phyloP scores from a whole-genome alignment of 1,140 invertebrate genomes.

The Ceratina calcarata region DNA sequence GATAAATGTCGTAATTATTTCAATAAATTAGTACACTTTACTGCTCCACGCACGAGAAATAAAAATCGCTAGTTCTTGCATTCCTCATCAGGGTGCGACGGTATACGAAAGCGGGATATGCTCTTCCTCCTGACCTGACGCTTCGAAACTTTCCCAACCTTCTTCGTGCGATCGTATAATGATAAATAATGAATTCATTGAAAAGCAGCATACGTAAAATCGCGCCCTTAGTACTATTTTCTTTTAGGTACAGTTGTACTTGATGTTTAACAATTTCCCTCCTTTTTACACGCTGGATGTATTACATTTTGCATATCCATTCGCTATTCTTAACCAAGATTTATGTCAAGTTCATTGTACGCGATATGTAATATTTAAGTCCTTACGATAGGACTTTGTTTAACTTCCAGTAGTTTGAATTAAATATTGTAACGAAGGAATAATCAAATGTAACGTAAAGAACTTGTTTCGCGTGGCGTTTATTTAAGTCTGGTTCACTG shows the following conservation, averaged over 20 bases:
- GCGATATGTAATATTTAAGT: neutral
- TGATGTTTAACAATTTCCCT: neutral
- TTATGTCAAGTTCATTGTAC: conserved; percentile 33
- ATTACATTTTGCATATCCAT: neutral
- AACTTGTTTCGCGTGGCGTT: no score
- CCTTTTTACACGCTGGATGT: conserved; percentile 64
- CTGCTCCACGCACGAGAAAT: conserved; percentile 75
- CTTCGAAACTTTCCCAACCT: conserved; percentile 40
- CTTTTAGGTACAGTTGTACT: neutral
- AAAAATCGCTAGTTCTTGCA: conserved; percentile 75
- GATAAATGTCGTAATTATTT: conserved; percentile 74
- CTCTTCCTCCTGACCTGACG: conserved; percentile 45
- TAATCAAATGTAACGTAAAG: neutral
- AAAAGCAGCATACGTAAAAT: conserved; percentile 20
- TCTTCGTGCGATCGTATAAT: conserved; percentile 4
- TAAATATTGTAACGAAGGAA: neutral
- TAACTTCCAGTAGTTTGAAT: neutral
- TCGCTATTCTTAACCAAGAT: neutral
- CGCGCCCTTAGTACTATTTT: neutral
- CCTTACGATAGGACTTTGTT: neutral
- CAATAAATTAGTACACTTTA: conserved; percentile 77
- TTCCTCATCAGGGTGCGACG: conserved; percentile 75
- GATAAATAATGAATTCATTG: conserved; percentile 26
- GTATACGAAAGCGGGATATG: conserved; percentile 51
- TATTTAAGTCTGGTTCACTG: no score